Evolutionary conservation across 2,797 vertebrate species (phyloP).

Genomic region (Anguilla obscura): DNA sequence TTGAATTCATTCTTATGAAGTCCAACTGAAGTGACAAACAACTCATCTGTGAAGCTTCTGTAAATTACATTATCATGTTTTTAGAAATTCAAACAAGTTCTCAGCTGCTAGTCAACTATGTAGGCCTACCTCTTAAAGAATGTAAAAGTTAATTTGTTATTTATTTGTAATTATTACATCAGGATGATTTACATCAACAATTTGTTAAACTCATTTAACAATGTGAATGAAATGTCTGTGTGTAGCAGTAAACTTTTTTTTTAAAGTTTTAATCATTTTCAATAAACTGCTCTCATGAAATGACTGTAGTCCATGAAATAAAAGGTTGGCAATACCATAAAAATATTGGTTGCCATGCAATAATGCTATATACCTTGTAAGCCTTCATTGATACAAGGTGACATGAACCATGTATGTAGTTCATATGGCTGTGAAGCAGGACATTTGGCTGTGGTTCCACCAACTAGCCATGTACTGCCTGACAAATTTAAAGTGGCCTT

Average conservation of each 20-base stretch:
- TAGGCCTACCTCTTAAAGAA: conserved; percentile 13
- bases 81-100: not conserved
- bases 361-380: not conserved
- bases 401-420: not conserved
- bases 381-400: not conserved
- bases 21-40: not conserved
- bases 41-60: not conserved
- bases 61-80: not conserved
- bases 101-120: not conserved
- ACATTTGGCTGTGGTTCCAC: not conserved
- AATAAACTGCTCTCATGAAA: not conserved
- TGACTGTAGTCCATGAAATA: not conserved
- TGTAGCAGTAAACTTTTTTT: not conserved
- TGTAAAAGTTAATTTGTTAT: not conserved
- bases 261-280: not conserved
- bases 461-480: not conserved
- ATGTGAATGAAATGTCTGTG: conserved; percentile 7
- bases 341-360: not conserved
- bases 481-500: not conserved
- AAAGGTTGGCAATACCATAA: not conserved
- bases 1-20: not conserved
- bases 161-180: conserved; percentile 5
- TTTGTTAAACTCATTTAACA: not conserved
- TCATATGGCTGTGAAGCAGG: not conserved
- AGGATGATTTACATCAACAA: not conserved